Evolutionary conservation across 2,888 invertebrate genomes (phyloP).

Genomic region (Molorchus minor): DNA sequence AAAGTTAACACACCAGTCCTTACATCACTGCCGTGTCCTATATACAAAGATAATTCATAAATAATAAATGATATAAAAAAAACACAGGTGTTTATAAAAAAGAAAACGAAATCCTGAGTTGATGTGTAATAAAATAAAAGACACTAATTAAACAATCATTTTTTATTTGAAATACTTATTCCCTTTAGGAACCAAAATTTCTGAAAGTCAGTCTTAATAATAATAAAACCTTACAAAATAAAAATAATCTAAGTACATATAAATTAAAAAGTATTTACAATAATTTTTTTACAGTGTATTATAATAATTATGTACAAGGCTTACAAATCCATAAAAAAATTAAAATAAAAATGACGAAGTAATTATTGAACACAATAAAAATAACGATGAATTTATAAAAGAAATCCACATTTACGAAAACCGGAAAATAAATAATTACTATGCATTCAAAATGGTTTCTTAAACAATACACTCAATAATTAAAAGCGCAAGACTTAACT

Average conservation of each 20-base stretch:
- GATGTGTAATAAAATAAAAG: too few species aligned
- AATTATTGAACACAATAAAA: slow-evolving; percentile 40
- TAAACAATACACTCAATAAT: too few species aligned
- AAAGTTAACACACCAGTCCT: too few species aligned
- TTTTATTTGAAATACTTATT: slow-evolving; percentile 60
- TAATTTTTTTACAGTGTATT: slow-evolving; percentile 52
- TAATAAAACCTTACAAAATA: slow-evolving; percentile 56
- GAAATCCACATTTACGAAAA: not conserved
- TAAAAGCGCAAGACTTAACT: too few species aligned
- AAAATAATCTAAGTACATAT: slow-evolving; percentile 55
- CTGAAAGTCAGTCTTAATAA: slow-evolving; percentile 63
- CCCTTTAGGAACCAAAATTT: slow-evolving; percentile 63
- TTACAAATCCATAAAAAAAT: slow-evolving; percentile 30
- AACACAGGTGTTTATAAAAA: too few species aligned
- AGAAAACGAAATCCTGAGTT: too few species aligned
- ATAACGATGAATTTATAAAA: slow-evolving; percentile 28
- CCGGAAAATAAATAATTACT: slow-evolving; percentile 24
- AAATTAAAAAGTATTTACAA: slow-evolving; percentile 56
- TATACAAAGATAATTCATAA: too few species aligned
- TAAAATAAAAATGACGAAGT: not conserved
- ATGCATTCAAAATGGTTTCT: too few species aligned
- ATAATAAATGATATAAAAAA: too few species aligned
- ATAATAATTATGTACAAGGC: slow-evolving; percentile 46
- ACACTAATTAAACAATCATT: slow-evolving; percentile 44
- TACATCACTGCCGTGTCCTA: too few species aligned